Conservation (phyloP, 2,113 vertebrate genomes). For the Pimephales promelas region DNA sequence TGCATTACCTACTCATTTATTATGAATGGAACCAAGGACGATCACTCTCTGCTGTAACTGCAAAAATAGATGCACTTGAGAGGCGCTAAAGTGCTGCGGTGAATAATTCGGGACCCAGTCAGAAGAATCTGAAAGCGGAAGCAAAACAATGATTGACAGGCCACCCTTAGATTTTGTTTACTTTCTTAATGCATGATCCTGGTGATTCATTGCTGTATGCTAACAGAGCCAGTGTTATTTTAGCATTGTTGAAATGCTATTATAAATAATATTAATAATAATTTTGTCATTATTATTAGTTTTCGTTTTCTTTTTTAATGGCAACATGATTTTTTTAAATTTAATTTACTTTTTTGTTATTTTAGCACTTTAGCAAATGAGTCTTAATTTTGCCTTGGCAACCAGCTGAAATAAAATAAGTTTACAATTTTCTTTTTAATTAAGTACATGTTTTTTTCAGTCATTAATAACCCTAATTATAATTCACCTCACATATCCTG, state of each 20-base stretch:
- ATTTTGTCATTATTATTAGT: too few relatives aligned
- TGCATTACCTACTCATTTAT: conserved; percentile 55
- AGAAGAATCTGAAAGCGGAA: background rate
- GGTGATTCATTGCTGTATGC: background rate
- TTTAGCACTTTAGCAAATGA: too few relatives aligned
- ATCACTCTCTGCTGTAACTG: conserved; percentile 48
- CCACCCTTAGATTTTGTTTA: background rate
- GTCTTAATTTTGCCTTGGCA: too few relatives aligned
- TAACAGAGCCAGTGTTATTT: too few relatives aligned
- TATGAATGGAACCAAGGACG: conserved; percentile 51
- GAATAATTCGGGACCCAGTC: background rate
- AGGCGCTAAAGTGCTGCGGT: background rate
- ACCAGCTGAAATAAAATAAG: too few relatives aligned
- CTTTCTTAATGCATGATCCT: background rate
- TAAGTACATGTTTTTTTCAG: too few relatives aligned
- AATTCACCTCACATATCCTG: background rate
- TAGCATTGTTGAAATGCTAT: too few relatives aligned
- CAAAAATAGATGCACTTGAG: conserved; percentile 51
- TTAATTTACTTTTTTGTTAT: background rate
- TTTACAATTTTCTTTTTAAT: too few relatives aligned
- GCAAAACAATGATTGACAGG: background rate
- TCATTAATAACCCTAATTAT: background rate
- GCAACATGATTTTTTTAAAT: too few relatives aligned
- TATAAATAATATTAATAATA: too few relatives aligned
- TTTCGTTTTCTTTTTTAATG: background rate